Percentiles rank a stretch among this genome's conserved stretches.
Conservation (phyloP, 92 coral and sea anemone genomes). For the Actinernus sp. region DNA sequence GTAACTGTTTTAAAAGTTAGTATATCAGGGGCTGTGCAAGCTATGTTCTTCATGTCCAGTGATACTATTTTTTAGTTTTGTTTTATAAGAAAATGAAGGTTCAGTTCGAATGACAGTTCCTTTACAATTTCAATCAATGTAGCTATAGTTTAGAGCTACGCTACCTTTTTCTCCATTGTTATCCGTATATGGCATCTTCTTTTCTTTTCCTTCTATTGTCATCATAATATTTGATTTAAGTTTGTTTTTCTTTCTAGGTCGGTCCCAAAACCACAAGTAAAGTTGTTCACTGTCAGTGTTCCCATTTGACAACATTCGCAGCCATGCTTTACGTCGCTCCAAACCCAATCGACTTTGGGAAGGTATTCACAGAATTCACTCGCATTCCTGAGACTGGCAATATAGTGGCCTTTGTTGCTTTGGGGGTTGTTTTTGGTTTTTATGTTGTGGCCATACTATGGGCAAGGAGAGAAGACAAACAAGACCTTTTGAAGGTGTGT, state of each 20-base stretch:
- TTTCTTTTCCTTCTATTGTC: too few species aligned
- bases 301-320: constrained; percentile 77
- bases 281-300: constrained; percentile 50
- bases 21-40: too few species aligned
- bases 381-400: constrained; percentile 72
- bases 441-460: constrained; percentile 60
- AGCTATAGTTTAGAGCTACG: too few species aligned
- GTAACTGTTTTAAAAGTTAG: too few species aligned
- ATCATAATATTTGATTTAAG: too few species aligned
- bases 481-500: constrained; percentile 68
- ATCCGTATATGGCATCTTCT: too few species aligned
- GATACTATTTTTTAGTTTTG: too few species aligned
- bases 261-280: constrained; percentile 24
- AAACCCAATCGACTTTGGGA: constrained; percentile 73
- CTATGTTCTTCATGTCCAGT: too few species aligned
- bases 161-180: too few species aligned
- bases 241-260: constrained; percentile 61
- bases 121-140: too few species aligned
- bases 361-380: constrained; percentile 47
- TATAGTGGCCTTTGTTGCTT: constrained; percentile 58
- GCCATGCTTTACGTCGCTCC: constrained; percentile 79
- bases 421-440: constrained; percentile 49
- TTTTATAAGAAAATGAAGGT: too few species aligned
- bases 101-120: too few species aligned
- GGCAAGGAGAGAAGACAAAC: constrained; percentile 74